Base-by-base conservation (phyloP, 2,797 vertebrate genomes). In the Sebastes iracundus region DNA sequence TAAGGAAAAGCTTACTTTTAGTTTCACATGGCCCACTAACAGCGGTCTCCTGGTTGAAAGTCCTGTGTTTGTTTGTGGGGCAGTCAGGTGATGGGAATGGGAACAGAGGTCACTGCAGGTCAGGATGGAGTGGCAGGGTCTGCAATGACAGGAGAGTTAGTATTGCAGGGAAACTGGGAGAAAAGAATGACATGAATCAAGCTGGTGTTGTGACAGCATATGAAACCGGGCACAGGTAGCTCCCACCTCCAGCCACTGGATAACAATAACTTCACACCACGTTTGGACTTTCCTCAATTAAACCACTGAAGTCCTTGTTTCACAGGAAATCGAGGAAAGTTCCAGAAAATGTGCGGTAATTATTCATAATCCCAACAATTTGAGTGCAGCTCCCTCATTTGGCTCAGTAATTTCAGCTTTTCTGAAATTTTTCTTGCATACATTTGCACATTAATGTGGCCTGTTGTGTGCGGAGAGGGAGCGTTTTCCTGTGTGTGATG, bases 401-500 rank as follows among this genome's bases (percentile, higher is more conserved):
- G 93, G 90, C 97, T 98, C 96, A 95, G 97, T 98, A 97, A 99
- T 99, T 98, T 97, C 96, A 95, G 95, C 97, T 97, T 98, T 98
- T 98, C 83, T 97, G 96, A 97, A 97, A 25, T 97, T 97, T 97
- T 97, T 96, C 97, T 97, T 97, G 98, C 98, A 99, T 99, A 98
- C 94, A 99, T 99, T 99, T 99, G 97, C 98, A 99, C 99, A 98
- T 98, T 98, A 99, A 99, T 99, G 98, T 96, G 96, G 97, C 96
- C 96, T 94, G 95, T 97, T 96, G 97, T 97, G 96, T 96, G 97
- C 95, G 69, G 90, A 89, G 91, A 92, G 94, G 90, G 93, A 91
- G 88, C 88, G 71, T 93, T 95, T 95, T 95, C 93, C 94, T 46
- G 16, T 92, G 92, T 93, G 94, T 90, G 93, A 95, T 95, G 93